Base-by-base conservation (phyloP, 1,140 invertebrate genomes). In the Paracyclopina nana region DNA sequence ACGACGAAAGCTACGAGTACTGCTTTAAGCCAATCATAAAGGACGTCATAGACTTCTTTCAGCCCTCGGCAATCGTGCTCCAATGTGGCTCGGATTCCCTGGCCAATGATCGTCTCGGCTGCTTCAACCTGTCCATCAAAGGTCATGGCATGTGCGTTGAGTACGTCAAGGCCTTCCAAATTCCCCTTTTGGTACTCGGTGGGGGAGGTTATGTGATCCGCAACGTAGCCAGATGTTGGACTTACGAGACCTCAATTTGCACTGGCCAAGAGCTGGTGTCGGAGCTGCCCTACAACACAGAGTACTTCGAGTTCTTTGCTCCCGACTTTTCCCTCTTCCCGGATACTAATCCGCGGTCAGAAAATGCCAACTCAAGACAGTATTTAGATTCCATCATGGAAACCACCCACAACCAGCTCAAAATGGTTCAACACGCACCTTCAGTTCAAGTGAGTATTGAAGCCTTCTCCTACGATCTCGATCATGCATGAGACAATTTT, bases 151-250 rank as follows among this genome's bases (percentile, higher is more conserved):
- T 95, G 60, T 98, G 92, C 65, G 92, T 99, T 0, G 82, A 86
- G 60, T 96, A 91, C 63, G 88, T 98, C 6, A 85, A 90, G 63
- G 82, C 80, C 54, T 70, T 96, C 1, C 90, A 91, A 62, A 73
- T 98, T 11, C 95, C 95, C 0, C 72, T 94, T 1, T 65, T 99
- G 18, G 82, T 96, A 0, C 77, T 99, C 0, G 95, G 95, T 5
- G 95, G 88, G 1, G 90, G 91, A 22, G 91, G 91, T 54, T 99
- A 99, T 61, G 98, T 92, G 0, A 68, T 98, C 5, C 71, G 90
- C 46, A 99, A 99, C 63, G 95, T 99, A 1, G 92, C 94, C 0
- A 70, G 95, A 38, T 97, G 91, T 63, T 99, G 95, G 95, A 94
- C 94, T 0, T 94, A 96, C 58, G 95, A 99, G 67, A 99, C 95